phyloP scores from a whole-genome alignment of 2,113 vertebrate genomes.

The Trematocara stigmaticum region DNA sequence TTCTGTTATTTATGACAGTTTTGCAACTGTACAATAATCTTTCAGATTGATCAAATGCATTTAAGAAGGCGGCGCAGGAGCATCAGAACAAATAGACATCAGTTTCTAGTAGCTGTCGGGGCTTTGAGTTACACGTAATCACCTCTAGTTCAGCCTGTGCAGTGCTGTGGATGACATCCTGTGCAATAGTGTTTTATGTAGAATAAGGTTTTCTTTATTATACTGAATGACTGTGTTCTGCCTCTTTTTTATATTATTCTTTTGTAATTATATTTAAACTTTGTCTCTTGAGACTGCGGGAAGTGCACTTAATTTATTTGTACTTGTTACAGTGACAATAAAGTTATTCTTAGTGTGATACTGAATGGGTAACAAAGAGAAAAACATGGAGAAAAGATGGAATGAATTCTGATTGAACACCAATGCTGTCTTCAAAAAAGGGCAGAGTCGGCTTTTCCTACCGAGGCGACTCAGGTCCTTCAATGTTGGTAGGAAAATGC shows the following conservation, averaged over 20 bases:
- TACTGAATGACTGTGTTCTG: not conserved
- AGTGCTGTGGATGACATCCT: not conserved
- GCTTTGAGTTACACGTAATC: not conserved
- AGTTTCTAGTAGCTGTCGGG: not conserved
- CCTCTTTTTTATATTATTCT: not conserved
- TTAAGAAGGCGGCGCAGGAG: not conserved
- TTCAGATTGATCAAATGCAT: not conserved
- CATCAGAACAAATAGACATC: not conserved
- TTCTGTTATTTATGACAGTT: not conserved
- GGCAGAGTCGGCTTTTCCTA: no score
- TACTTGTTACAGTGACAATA: not conserved
- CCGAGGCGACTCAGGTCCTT: no score
- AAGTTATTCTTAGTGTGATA: not conserved
- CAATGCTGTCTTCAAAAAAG: no score
- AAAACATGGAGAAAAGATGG: not conserved
- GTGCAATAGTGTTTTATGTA: not conserved
- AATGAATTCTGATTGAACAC: not conserved
- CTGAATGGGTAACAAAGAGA: not conserved
- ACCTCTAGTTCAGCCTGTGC: not conserved
- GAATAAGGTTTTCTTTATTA: not conserved
- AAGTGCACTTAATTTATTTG: not conserved
- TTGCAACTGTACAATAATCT: not conserved
- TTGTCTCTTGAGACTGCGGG: not conserved
- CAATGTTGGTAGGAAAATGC: no score
- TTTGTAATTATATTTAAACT: not conserved